phyloP scores from a whole-genome alignment of 2,113 vertebrate species.

The Hemiscyllium ocellatum region DNA sequence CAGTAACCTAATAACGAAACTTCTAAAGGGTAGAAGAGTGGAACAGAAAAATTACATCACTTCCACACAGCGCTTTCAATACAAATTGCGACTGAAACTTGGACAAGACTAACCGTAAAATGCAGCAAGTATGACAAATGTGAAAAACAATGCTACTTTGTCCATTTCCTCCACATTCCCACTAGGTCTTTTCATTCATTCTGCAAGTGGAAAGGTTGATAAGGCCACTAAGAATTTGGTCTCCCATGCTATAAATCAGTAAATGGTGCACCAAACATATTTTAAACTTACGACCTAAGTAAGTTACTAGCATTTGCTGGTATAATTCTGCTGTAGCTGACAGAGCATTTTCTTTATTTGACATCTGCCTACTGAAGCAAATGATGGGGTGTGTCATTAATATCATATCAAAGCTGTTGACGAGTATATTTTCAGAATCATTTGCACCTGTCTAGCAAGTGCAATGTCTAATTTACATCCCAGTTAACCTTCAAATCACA shows the following conservation, averaged over 20 bases:
- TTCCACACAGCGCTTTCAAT: background rate
- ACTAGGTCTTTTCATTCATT: background rate
- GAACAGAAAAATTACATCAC: background rate
- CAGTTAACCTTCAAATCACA: background rate
- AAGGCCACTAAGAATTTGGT: constrained; percentile 32
- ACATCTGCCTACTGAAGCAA: background rate
- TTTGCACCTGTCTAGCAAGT: background rate
- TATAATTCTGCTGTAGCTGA: background rate
- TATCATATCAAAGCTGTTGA: constrained; percentile 5
- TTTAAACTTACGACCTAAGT: background rate
- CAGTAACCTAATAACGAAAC: background rate
- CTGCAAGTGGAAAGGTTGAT: background rate
- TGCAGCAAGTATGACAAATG: background rate
- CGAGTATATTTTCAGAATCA: background rate
- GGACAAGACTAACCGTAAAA: background rate
- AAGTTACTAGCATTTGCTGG: background rate
- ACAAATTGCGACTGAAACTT: background rate
- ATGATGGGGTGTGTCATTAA: background rate
- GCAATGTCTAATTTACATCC: constrained; percentile 22
- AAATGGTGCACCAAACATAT: background rate
- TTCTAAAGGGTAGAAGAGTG: background rate
- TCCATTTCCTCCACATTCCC: too few species aligned
- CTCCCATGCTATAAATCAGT: constrained; percentile 15
- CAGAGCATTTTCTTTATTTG: background rate
- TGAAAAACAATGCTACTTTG: background rate